phyloP scores from a whole-genome alignment of 2,888 invertebrate genomes.

The Itoplectis maculator region DNA sequence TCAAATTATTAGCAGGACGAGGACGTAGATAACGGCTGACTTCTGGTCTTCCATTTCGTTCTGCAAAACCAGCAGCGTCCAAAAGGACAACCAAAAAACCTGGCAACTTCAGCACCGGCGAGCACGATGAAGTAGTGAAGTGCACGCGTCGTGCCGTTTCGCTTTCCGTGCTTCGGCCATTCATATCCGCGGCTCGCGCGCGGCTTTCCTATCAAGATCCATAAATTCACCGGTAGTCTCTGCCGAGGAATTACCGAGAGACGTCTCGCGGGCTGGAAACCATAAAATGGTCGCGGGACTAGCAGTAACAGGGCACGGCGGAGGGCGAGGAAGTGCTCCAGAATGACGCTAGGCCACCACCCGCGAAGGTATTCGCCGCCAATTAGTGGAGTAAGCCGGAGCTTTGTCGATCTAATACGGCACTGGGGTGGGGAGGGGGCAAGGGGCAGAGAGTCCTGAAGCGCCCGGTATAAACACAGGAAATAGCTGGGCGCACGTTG shows the following conservation, averaged over 20 bases:
- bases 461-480: conserved; percentile 39
- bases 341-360: conserved; percentile 40
- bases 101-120: conserved; percentile 12
- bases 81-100: neutral
- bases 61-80: neutral
- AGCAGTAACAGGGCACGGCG: conserved; percentile 38
- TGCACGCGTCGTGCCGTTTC: conserved; percentile 45
- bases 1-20: no score
- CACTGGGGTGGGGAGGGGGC: no score
- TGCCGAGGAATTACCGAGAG: conserved; percentile 51
- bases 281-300: conserved; percentile 54
- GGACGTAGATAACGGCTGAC: no score
- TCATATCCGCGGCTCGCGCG: conserved; percentile 46
- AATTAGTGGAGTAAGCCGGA: conserved; percentile 63
- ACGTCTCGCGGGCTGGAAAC: conserved; percentile 40
- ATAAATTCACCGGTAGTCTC: conserved; percentile 54
- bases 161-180: conserved; percentile 45
- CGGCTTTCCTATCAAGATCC: conserved; percentile 59
- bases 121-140: conserved; percentile 12
- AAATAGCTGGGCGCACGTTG: conserved; percentile 56
- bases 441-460: no score
- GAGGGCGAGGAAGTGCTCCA: conserved; percentile 35
- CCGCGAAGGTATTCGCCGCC: conserved; percentile 61
- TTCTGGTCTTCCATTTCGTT: neutral
- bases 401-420: conserved; percentile 61